Conservation (phyloP, 2,797 vertebrate genomes). For the Aldrovandia affinis region DNA sequence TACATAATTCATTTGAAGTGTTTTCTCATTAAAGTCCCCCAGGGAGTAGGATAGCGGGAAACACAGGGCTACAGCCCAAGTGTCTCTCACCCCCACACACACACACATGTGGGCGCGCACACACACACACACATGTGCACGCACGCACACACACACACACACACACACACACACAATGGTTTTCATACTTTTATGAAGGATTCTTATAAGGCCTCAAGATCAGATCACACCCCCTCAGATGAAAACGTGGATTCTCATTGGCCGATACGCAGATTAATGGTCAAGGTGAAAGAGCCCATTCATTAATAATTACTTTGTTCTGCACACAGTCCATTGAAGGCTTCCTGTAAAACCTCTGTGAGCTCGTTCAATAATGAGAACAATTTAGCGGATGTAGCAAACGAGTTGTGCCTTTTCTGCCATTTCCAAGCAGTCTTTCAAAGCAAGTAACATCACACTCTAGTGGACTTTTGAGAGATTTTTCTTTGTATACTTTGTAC, state of each 20-base stretch:
- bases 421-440: neutral
- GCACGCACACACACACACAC: slow-evolving; percentile 26
- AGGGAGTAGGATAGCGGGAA: slow-evolving; percentile 51
- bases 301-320: neutral
- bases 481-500: neutral
- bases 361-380: neutral
- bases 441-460: slow-evolving; percentile 27
- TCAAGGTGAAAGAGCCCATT: neutral
- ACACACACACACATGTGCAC: slow-evolving; percentile 35
- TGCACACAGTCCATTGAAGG: slow-evolving; percentile 26
- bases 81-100: slow-evolving; percentile 14
- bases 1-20: slow-evolving; percentile 60
- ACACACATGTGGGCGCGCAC: slow-evolving; percentile 6
- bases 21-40: slow-evolving; percentile 55
- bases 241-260: neutral
- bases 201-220: neutral
- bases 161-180: no score
- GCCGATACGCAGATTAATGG: neutral
- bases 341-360: slow-evolving; percentile 17
- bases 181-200: neutral
- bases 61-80: slow-evolving; percentile 18
- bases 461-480: slow-evolving; percentile 32
- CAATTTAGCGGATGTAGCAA: neutral
- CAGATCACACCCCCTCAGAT: neutral
- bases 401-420: neutral